phyloP scores from a whole-genome alignment of 2,888 invertebrate species.

The Tetheella fluctuosa region DNA sequence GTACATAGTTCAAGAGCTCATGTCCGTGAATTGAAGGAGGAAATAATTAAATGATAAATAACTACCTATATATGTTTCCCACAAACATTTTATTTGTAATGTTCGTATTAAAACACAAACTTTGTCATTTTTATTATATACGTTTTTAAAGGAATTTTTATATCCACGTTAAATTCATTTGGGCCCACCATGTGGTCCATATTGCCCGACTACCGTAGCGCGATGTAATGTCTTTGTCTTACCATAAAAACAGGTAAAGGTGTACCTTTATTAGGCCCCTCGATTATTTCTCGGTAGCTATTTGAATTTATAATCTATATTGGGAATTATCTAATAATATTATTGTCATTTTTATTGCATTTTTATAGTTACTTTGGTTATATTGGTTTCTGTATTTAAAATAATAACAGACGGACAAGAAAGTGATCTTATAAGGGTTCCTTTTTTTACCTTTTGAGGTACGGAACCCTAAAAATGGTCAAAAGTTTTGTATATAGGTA shows the following conservation, averaged over 20 bases:
- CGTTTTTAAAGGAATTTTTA: slow-evolving; percentile 5
- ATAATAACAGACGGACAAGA: neutral
- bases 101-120: neutral
- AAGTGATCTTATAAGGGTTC: too few species aligned
- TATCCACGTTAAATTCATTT: neutral
- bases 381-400: neutral
- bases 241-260: slow-evolving; percentile 40
- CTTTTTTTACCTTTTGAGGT: too few species aligned
- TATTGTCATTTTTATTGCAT: slow-evolving; percentile 14
- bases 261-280: slow-evolving; percentile 44
- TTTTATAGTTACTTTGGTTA: neutral
- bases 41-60: too few species aligned
- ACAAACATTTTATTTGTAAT: neutral
- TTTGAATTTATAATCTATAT: slow-evolving; percentile 58
- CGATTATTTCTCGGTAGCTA: slow-evolving; percentile 50
- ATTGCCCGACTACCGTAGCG: slow-evolving; percentile 35
- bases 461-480: too few species aligned
- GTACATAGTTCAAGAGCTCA: too few species aligned
- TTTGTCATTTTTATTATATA: neutral
- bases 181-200: neutral
- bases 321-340: slow-evolving; percentile 33
- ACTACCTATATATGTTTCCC: too few species aligned
- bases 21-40: too few species aligned
- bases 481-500: too few species aligned
- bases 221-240: slow-evolving; percentile 47